Evolutionary conservation across 1,140 invertebrate species (phyloP), one percentile per base, ranked within the genome.

Genomic region (Hormaphis cornu): DNA sequence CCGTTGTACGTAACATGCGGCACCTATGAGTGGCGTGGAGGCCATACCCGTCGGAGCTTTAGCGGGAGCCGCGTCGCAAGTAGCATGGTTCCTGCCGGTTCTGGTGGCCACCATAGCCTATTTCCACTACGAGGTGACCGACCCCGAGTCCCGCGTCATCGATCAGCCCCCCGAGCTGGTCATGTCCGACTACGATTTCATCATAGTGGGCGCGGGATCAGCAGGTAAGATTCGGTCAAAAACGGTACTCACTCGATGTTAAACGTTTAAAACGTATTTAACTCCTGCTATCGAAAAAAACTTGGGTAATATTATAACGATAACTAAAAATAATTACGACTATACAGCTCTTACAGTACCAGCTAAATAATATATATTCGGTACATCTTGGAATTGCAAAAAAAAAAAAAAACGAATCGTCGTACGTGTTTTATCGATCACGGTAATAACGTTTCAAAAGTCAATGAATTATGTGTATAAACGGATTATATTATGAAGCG

Each of bases 191-290:
- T 93, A 92, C 73, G 90, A 93, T 77, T 93, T 93, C 73, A 90
- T 94, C 69, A 81, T 92, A 70, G 86, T 98, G n/a, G 96, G 96
- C 0, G 91, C 87, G 1, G 95, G 95, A 10, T 97, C 94, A 0
- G 93, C 94, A 74, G 95, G 93, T 87, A 76, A 73, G 73, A 83
- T n/a, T 18, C 20, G 26, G 22, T 28, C 26, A 9, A 56, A 2
- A 2, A 53, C 12, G 24, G 10, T 26, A 24, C 10, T 50, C 24
- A 5, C 46, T 42, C 40, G 9, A 10, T n/a, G 9, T 10, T 42
- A 42, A 42, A n/a, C n/a, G n/a, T n/a, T n/a, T n/a, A n/a, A n/a
- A n/a, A n/a, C n/a, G n/a, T n/a, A n/a, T n/a, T n/a, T n/a, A n/a
- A n/a, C n/a, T n/a, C n/a, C n/a, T n/a, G n/a, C n/a, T n/a, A n/a